Base-by-base conservation (phyloP, 2,888 invertebrate species). In the Oeneis ivallda region DNA sequence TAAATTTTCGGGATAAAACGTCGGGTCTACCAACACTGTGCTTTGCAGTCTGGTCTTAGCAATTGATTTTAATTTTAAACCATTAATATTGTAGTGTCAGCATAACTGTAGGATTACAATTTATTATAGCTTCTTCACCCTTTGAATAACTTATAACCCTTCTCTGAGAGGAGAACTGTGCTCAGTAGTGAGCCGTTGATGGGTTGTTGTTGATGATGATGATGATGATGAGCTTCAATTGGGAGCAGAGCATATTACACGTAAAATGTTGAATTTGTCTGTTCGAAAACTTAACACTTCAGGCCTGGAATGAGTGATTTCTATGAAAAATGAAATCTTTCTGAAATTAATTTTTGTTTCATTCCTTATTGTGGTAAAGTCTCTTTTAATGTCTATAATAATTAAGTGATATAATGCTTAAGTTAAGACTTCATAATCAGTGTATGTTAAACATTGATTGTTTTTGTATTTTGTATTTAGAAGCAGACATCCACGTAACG, bases 331-430 rank as follows among this genome's bases (percentile, higher is more conserved):
- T 26, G n/a, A 53, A 5, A 56, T 41, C 84, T 85, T 85, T 87
- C 81, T 85, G 78, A 83, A 84, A 80, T 80, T 81, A 81, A 80
- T 34, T 83, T 81, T 77, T 68, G 79, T 85, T 89, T 83, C 90
- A 91, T 90, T 90, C 91, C 91, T 89, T 86, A 87, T 87, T 89
- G 89, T 90, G 89, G 88, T 90, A 86, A 87, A 88, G 87, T 80
- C 82, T 86, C 85, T 84, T n/a, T 86, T 83, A 83, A 88, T 83
- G 85, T 86, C 85, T 85, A 82, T 83, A 85, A 81, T 86, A 83
- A 39, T 85, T 85, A 79, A 80, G 79, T 81, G 75, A 83, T 83
- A 80, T 75, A 76, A 84, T 78, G 82, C 84, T 88, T 91, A 89
- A 91, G 89, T 89, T 90, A 87, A 84, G 83, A 84, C 82, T 75